phyloP scores from a whole-genome alignment of 2,113 vertebrate genomes.

The Erpornis zantholeuca region DNA sequence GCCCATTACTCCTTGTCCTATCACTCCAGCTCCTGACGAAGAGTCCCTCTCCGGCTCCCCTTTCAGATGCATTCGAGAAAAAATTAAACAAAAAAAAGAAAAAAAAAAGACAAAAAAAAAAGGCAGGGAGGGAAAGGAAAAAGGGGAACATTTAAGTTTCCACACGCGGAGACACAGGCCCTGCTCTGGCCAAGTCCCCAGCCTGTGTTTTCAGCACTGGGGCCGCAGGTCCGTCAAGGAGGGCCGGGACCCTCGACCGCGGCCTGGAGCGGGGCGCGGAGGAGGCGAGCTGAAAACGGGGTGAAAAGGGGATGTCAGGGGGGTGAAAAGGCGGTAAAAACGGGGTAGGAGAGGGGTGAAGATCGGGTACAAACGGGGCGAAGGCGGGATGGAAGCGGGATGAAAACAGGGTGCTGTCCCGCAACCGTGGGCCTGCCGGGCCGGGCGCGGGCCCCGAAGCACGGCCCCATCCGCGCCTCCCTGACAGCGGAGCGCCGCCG shows the following conservation, averaged over 20 bases:
- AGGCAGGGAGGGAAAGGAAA: rapidly evolving
- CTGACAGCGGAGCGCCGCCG: not conserved
- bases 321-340: not conserved
- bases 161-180: not conserved
- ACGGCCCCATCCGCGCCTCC: not conserved
- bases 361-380: rapidly evolving
- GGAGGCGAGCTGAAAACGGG: rapidly evolving
- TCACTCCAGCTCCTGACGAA: not conserved
- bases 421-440: not conserved
- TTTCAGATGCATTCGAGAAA: not conserved
- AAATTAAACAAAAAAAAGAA: rapidly evolving
- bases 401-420: not conserved
- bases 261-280: not conserved
- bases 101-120: rapidly evolving
- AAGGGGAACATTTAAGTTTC: rapidly evolving
- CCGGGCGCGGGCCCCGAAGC: not conserved
- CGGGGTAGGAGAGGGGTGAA: rapidly evolving
- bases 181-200: not conserved
- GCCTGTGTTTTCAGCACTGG: not conserved
- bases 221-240: too few species aligned
- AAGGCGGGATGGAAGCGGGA: not conserved
- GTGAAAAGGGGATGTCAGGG: rapidly evolving
- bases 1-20: not conserved
- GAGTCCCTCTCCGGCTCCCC: not conserved
- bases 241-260: not conserved